Conservation (phyloP, 2,113 vertebrate genomes). For the Cynopterus brachyotis region DNA sequence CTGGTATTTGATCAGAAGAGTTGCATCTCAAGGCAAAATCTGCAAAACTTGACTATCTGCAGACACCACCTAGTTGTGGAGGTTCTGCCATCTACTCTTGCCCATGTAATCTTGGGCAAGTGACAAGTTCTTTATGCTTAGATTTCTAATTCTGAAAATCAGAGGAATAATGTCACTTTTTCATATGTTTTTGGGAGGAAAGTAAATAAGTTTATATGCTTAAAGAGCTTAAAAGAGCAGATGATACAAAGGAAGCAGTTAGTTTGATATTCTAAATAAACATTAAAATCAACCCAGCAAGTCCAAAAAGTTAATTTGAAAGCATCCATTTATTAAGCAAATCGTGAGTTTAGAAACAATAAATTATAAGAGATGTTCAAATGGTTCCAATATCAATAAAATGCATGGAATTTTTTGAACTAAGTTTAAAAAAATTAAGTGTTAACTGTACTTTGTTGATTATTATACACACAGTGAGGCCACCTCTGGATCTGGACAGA, state of each 20-base stretch:
- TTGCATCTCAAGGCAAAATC: background rate
- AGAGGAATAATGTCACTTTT: background rate
- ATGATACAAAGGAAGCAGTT: background rate
- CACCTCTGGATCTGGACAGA: background rate
- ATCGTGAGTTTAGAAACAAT: background rate
- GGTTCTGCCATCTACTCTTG: background rate
- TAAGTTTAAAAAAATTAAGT: background rate
- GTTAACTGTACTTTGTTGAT: background rate
- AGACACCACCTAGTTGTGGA: background rate
- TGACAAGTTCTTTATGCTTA: background rate
- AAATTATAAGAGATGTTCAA: background rate
- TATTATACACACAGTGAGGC: background rate
- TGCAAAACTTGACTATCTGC: background rate
- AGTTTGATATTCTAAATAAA: background rate
- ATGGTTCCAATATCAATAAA: background rate
- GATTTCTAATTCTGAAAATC: background rate
- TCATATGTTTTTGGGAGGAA: background rate
- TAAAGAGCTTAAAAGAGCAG: background rate
- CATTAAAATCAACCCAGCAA: background rate
- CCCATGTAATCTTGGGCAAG: background rate
- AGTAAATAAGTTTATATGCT: background rate
- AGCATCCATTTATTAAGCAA: background rate
- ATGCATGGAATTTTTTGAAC: background rate
- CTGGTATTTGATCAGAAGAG: background rate
- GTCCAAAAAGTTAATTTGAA: background rate